A percentile compares a stretch with the other conserved stretches of the same genome.
Conservation (phyloP, 2,797 vertebrate genomes). For the Neoniphon sammara region DNA sequence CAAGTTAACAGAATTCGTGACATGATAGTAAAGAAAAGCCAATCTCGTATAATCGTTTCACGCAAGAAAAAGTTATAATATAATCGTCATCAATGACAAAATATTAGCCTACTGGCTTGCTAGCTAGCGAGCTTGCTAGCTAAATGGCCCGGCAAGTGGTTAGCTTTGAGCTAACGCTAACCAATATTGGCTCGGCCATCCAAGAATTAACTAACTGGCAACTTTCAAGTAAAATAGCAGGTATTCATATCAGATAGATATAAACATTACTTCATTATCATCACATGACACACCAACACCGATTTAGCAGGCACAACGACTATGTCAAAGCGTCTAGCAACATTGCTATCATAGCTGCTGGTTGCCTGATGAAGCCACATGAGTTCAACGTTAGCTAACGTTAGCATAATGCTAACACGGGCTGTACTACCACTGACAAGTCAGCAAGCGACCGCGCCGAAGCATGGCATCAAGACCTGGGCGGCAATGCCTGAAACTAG, state of each 20-base stretch:
- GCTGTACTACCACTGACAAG: constrained; percentile 42
- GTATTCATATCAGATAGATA: too few relatives aligned
- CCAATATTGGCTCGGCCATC: constrained; percentile 9
- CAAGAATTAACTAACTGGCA: background rate
- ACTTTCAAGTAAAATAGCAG: background rate
- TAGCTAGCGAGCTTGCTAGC: constrained; percentile 53
- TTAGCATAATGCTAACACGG: constrained; percentile 47
- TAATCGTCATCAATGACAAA: background rate
- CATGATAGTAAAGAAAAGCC: background rate
- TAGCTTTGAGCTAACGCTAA: constrained; percentile 48
- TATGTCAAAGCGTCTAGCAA: background rate
- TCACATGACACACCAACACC: background rate
- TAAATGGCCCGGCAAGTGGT: constrained; percentile 38
- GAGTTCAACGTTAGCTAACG: constrained; percentile 65
- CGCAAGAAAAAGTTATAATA: accelerated
- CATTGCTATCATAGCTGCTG: background rate
- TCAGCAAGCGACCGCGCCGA: constrained; percentile 27
- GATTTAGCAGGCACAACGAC: accelerated
- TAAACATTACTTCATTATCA: background rate
- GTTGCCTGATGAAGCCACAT: constrained; percentile 54
- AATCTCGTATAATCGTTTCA: constrained; percentile 6
- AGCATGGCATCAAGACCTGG: constrained; percentile 36
- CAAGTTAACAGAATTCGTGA: constrained; percentile 11
- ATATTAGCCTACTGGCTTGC: background rate
- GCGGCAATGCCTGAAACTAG: background rate